A percentile compares a stretch with the other conserved stretches of the same genome.
Conservation (phyloP, 2,797 vertebrate genomes). For the Diceros bicornis region DNA sequence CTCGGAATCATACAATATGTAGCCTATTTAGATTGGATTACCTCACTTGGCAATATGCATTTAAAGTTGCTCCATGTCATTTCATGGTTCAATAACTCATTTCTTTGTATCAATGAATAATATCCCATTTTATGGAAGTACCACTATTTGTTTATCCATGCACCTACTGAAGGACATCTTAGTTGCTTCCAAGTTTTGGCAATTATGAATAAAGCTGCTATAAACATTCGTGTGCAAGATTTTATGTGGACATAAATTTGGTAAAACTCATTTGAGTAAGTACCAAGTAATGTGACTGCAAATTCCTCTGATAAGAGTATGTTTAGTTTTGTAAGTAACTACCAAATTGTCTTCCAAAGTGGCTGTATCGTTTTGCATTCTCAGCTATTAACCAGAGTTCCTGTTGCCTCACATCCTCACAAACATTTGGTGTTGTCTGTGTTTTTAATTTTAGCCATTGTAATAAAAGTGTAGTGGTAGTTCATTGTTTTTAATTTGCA, state of each 20-base stretch:
- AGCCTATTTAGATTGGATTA: background rate
- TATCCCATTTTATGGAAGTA: background rate
- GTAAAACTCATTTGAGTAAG: background rate
- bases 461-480: too few species aligned
- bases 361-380: background rate
- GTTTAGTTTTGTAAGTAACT: background rate
- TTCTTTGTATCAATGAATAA: background rate
- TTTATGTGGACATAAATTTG: too few species aligned
- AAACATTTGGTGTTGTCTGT: background rate
- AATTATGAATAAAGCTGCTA: background rate
- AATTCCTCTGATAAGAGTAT: background rate
- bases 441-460: background rate
- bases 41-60: background rate
- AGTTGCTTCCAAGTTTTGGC: background rate
- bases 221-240: background rate
- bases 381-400: background rate
- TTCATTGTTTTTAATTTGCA: background rate
- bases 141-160: background rate
- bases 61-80: background rate
- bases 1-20: background rate
- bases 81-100: too few species aligned
- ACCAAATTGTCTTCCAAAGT: background rate
- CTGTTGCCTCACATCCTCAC: background rate
- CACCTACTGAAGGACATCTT: background rate
- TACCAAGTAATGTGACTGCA: background rate